Conservation (phyloP, 2,113 vertebrate species). For the Morphnarchus princeps region DNA sequence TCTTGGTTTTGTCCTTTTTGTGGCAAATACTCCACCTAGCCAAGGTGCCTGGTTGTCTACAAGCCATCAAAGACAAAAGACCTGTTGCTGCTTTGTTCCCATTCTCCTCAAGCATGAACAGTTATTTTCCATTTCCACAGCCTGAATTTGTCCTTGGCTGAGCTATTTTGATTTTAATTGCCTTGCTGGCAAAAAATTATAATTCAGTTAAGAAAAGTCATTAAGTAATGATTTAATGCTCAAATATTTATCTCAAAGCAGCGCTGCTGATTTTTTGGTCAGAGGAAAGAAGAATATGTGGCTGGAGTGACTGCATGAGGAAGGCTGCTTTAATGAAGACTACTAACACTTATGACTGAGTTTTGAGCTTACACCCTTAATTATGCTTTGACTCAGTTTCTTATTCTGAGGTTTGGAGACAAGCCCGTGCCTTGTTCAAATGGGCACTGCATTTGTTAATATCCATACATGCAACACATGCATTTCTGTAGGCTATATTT, state of each 20-base stretch:
- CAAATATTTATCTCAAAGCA: neutral
- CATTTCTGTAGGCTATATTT: neutral
- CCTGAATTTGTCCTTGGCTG: neutral
- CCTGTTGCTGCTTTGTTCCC: neutral
- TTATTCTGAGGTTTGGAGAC: neutral
- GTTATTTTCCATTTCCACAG: neutral
- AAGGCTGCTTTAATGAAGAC: neutral
- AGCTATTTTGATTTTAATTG: neutral
- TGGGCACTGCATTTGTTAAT: neutral
- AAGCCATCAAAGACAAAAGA: neutral
- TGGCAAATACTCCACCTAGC: neutral
- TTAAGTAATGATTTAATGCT: neutral
- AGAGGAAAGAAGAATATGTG: neutral
- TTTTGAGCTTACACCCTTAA: neutral
- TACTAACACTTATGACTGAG: neutral
- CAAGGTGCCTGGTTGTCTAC: neutral
- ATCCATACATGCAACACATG: rapidly evolving
- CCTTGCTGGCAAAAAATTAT: neutral
- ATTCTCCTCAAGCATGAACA: neutral
- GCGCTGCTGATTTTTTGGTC: neutral
- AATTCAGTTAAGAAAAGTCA: neutral
- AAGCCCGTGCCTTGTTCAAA: neutral
- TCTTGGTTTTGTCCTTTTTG: neutral
- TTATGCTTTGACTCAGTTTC: neutral
- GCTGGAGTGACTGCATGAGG: neutral